Base-by-base conservation (phyloP, 2,797 vertebrate genomes). In the Oreonectes daqikongensis region DNA sequence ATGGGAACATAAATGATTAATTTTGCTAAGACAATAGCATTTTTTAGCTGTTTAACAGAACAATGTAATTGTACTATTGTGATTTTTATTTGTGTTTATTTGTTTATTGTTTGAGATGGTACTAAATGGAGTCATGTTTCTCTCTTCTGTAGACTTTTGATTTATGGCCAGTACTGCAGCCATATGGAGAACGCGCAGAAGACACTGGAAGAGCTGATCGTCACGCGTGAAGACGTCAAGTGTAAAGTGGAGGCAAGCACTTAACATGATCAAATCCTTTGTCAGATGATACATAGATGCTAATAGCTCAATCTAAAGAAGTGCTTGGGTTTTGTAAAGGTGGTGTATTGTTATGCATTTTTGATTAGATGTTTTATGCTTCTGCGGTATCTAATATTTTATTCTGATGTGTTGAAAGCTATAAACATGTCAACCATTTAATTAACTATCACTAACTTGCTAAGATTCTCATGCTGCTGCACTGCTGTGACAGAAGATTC, bases 111-210 rank as follows among this genome's bases (percentile, higher is more conserved):
- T 53, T 24, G 48, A 2, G 48, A n/a, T n/a, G 22, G 11, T 38
- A 44, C 10, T 15, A 15, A 52, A 69, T 65, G 18, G 14, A 11
- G 65, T 57, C 6, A 17, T 0, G 6, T 55, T 35, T 59, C 12
- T 24, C 69, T 81, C 42, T 1, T 52, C 28, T 10, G 0, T 87
- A 99, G 98, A 92, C 91, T 99, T 81, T 85, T 99, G 90, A 96
- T 99, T 87, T 99, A 99, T 0, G 96, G 97, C n/a, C 95, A 95
- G 75, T 99, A 99, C 91, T 99, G 97, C 92, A 99, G 98, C 88
- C 95, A 92, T 88, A 96, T 99, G 95, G 98, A 99, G 32, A 94
- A 94, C 0, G 96, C 97, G 26, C 97, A 99, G 92, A 96, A 93
- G 87, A 97, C 95, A 0, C 92, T 99, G 87, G 96, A 95, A 79